A percentile compares a stretch with the other conserved stretches of the same genome.
Conservation (phyloP, 2,888 invertebrate genomes). For the Drosophila bunnanda region DNA sequence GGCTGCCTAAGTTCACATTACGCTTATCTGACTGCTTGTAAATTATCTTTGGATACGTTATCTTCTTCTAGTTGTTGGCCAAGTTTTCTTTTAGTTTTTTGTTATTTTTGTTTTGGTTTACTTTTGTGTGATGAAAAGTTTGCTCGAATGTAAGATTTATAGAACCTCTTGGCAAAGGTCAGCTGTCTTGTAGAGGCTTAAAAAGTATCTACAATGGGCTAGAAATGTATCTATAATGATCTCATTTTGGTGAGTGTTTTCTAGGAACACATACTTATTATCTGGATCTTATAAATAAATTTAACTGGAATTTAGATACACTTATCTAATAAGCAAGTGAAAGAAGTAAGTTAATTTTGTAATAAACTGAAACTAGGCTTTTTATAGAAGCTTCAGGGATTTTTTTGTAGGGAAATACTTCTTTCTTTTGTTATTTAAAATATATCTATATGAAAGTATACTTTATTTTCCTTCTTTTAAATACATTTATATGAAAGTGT, state of each 20-base stretch:
- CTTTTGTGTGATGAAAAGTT: conserved; percentile 5
- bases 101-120: not conserved
- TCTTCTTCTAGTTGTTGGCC: conserved; percentile 20
- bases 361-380: not conserved
- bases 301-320: not conserved
- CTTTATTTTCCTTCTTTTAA: too few species aligned
- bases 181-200: not conserved
- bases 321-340: not conserved
- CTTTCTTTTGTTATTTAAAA: not conserved
- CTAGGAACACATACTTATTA: not conserved
- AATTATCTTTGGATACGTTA: conserved; percentile 33
- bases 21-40: conserved; percentile 32
- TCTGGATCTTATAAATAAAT: not conserved
- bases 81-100: conserved; percentile 13
- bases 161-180: conserved; percentile 1
- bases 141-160: conserved; percentile 9
- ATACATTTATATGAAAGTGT: not conserved
- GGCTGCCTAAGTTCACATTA: conserved; percentile 18
- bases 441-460: not conserved
- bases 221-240: not conserved
- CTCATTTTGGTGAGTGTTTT: conserved; percentile 2
- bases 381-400: too few species aligned
- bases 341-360: not conserved
- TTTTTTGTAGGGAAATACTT: too few species aligned
- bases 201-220: not conserved